Percentiles rank a stretch among this genome's conserved stretches.
These are phyloP conservation scores for Cephus sareptanus DNA, from an alignment of 2,888 invertebrate genomes.

Conservation along the genomic window DNA sequence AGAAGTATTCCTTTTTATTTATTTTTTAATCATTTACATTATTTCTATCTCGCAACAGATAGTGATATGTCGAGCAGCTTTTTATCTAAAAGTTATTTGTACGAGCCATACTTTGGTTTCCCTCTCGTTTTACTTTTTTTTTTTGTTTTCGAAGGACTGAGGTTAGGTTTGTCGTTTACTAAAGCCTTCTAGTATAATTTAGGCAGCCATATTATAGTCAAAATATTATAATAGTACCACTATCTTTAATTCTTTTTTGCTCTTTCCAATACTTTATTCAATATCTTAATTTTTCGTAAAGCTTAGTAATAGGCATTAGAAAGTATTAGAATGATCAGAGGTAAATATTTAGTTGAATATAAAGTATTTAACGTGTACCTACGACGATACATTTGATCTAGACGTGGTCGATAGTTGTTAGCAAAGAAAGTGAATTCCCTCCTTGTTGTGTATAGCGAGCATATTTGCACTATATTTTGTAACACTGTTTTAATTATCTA, in stretches of 20 bases:
- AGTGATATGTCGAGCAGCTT: conserved; percentile 44
- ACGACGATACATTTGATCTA: conserved; percentile 25
- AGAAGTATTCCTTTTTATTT: conserved; percentile 17
- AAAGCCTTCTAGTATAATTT: conserved; percentile 35
- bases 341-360: not conserved
- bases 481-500: conserved; percentile 56
- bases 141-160: not conserved
- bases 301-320: not conserved
- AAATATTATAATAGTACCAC: conserved; percentile 7
- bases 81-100: conserved; percentile 32
- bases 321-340: not conserved
- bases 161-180: conserved; percentile 22
- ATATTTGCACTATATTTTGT: conserved; percentile 62
- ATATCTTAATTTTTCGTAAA: conserved; percentile 1
- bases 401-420: conserved; percentile 13
- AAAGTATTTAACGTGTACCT: conserved; percentile 26
- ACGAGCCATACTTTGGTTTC: not conserved
- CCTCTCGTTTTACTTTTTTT: not conserved
- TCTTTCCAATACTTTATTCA: not conserved
- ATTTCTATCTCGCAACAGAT: conserved; percentile 30
- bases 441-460: conserved; percentile 57
- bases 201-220: conserved; percentile 39
- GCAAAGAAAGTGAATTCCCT: conserved; percentile 36
- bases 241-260: not conserved
- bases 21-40: conserved; percentile 19